Percentiles rank a stretch among this genome's conserved stretches.
phyloP scores from a whole-genome alignment of 2,113 vertebrate species.

The Clarias batrachus region DNA sequence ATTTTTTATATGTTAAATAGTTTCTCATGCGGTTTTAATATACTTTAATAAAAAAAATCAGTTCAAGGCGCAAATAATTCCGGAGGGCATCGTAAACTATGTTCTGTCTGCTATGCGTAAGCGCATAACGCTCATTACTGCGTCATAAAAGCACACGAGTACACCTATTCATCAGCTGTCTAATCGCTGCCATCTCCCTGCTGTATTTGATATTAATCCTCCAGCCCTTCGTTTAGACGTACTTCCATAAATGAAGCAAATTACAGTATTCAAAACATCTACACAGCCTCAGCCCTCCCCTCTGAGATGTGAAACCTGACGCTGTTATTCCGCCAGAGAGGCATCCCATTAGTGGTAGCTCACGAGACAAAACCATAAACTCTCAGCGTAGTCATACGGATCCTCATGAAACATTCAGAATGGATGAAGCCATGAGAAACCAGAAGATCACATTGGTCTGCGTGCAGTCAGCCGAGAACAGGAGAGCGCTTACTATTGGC shows the following conservation, averaged over 20 bases:
- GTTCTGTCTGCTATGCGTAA: background rate
- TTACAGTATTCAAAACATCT: conserved; percentile 33
- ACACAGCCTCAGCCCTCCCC: conserved; percentile 40
- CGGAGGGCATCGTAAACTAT: background rate
- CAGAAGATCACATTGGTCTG: conserved; percentile 67
- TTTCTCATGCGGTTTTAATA: background rate
- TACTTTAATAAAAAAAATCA: background rate
- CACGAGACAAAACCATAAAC: conserved; percentile 61
- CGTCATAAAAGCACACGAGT: background rate
- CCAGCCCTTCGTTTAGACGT: conserved; percentile 20
- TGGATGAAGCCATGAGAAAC: conserved; percentile 61
- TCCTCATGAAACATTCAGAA: conserved; percentile 76
- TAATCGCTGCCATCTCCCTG: background rate
- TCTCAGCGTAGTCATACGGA: conserved; percentile 55
- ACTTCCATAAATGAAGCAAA: conserved; percentile 35
- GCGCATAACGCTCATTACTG: background rate
- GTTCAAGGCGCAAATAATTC: background rate
- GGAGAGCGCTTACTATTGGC: conserved; percentile 68
- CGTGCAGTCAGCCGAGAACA: conserved; percentile 70
- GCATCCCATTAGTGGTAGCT: conserved; percentile 69
- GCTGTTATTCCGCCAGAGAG: conserved; percentile 46
- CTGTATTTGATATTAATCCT: conserved; percentile 5
- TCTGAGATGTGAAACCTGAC: conserved; percentile 61
- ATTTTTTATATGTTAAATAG: background rate
- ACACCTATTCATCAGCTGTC: background rate